phyloP scores from a whole-genome alignment of 2,113 vertebrate species.

The Mystacornis crossleyi region DNA sequence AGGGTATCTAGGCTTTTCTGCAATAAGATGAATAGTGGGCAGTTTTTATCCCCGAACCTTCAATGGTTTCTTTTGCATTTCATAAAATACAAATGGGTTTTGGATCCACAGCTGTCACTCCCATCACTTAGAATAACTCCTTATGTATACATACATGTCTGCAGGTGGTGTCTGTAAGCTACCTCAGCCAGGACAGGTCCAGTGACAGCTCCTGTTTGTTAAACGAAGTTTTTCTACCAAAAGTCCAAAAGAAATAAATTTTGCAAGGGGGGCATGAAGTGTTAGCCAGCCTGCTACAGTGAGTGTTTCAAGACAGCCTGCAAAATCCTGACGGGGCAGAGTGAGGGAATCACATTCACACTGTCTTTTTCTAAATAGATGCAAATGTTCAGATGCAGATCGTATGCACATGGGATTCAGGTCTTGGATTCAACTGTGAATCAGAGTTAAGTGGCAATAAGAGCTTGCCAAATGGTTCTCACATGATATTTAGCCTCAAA shows the following conservation, averaged over 20 bases:
- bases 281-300: not conserved
- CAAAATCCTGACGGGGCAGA: not conserved
- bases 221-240: not conserved
- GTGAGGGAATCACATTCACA: not conserved
- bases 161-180: not conserved
- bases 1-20: not conserved
- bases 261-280: not conserved
- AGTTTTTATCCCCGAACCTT: not conserved
- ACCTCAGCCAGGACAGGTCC: not conserved
- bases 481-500: not conserved
- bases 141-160: fast-evolving
- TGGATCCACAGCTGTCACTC: not conserved
- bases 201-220: not conserved
- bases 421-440: not conserved
- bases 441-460: not conserved
- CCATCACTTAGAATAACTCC: not conserved
- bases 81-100: not conserved
- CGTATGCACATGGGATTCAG: not conserved
- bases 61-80: not conserved
- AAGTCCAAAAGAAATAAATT: not conserved
- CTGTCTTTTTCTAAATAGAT: not conserved
- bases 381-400: not conserved
- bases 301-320: not conserved
- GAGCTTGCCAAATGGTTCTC: not conserved
- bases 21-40: not conserved